Evolutionary conservation across 2,113 vertebrate species (phyloP).

Genomic region (Tragelaphus buxtoni): DNA sequence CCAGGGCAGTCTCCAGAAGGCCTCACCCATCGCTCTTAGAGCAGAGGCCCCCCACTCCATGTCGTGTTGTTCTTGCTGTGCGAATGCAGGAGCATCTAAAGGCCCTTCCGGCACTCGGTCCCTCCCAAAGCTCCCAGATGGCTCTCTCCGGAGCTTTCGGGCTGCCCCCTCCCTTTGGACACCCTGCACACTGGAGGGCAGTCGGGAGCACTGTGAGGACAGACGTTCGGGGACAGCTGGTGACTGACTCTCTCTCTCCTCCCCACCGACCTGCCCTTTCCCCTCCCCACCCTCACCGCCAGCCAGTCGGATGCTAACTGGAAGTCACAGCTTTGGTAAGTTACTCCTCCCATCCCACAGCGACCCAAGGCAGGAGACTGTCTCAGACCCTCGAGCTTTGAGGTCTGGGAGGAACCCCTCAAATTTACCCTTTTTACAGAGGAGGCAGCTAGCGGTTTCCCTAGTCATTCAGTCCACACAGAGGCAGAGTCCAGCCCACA

Average conservation of each 20-base stretch:
- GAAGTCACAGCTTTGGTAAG: constrained; percentile 89
- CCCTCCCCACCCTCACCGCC: constrained; percentile 47
- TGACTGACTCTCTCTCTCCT: constrained; percentile 48
- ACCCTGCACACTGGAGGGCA: neutral
- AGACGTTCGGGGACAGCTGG: neutral
- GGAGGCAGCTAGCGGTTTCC: neutral
- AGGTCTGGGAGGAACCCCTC: neutral
- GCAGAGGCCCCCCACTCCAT: neutral
- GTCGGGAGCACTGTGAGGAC: neutral
- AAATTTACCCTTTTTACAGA: neutral
- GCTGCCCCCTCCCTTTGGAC: neutral
- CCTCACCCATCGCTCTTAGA: neutral
- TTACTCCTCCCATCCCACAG: neutral
- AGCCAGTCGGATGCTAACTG: constrained; percentile 90
- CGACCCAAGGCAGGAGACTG: neutral
- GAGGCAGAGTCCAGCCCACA: neutral
- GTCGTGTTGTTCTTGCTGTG: neutral
- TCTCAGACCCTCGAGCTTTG: neutral
- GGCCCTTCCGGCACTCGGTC: neutral
- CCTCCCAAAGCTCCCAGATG: neutral
- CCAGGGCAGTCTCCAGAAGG: neutral
- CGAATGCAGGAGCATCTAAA: neutral
- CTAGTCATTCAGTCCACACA: neutral
- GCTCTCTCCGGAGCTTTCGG: neutral
- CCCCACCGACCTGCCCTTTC: neutral